Base-by-base conservation (phyloP, 1,140 invertebrate genomes). In the Dysdera silvatica region DNA sequence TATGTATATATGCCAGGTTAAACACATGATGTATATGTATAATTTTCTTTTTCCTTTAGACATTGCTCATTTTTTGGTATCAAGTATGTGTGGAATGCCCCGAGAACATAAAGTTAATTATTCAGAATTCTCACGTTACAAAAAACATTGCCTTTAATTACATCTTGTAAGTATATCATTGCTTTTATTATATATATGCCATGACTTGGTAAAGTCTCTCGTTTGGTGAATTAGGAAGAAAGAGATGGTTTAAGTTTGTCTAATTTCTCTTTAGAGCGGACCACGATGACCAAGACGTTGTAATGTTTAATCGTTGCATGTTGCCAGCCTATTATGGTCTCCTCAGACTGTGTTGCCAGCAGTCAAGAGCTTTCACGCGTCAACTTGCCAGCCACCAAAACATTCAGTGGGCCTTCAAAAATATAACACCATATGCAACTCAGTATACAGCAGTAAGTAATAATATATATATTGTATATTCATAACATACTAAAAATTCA, bases 101-200 rank as follows among this genome's bases (percentile, higher is more conserved):
- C 0, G 91, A 95, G 76, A 95, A 95, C 76, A 84, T 95, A 35
- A 84, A 89, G 71, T 81, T 89, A 32, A 91, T 95, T 68, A 81
- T 91, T 56, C 83, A 85, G 67, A 91, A 91, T 77, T 84, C 82
- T 65, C 83, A 85, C 73, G 87, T 91, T 67, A 88, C 81, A 61
- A 95, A 91, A 76, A 94, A 96, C 73, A 93, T 96, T 75, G 91
- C 90, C 68, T 95, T 95, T 80, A 96, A 95, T 77, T 96, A 96
- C 75, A 95, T 96, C 75, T 77, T 95, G 89, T 94, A 81, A 86
- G 87, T 83, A 49, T 10, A 16, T 12, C 33, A 31, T 7, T 56
- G 20, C 45, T 62, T 37, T 37, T 37, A 37, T n/a, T 37, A 8
- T 10, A 10, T 37, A 10, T n/a, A 37, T 37, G 8, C 8, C 35